Evolutionary conservation across 2,888 invertebrate genomes (phyloP), one percentile per base, ranked within the genome.

Genomic region (Macaria liturata): DNA sequence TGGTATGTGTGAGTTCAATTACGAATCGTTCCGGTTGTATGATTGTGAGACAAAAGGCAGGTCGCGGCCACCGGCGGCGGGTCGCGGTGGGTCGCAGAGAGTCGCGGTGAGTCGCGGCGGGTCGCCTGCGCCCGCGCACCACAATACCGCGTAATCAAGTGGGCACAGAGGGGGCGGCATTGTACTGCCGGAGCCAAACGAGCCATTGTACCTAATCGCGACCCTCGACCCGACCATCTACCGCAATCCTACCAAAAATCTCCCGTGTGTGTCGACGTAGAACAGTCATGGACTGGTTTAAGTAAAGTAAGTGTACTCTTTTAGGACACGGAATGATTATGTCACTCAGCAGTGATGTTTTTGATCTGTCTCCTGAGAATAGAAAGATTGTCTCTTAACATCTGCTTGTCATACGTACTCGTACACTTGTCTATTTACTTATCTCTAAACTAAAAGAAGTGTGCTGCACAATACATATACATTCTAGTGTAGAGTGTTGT

Each of bases 71-170:
- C 82, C 84, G 76, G 78, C 81, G 74, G 71, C 70, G 81, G 45
- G 57, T 79, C 74, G 75, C 72, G 84, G 71, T 73, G 79, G 84
- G 86, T 83, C 83, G 76, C 76, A 74, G 78, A 64, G 8, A 83
- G 71, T 69, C 72, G 74, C 49, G 74, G 79, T 80, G 81, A 37
- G 57, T 79, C 74, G 75, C 72, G 84, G 71, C 72, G 79, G 84
- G 86, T 83, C 83, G 76, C 76, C 73, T 77, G 65, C 34, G 34
- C 34, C 4, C 4, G n/a, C 83, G 42, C 42, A 42, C 42, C n/a
- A 92, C 91, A 92, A 92, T 91, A 86, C 81, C 86, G 91, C 91
- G 91, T 91, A 92, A 92, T 92, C 91, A 92, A 91, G 91, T 91
- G 87, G 84, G 85, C 85, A 77, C 81, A 78, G 85, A 85, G 88